phyloP scores from a whole-genome alignment of 2,797 vertebrate genomes.

The Falco berigora region DNA sequence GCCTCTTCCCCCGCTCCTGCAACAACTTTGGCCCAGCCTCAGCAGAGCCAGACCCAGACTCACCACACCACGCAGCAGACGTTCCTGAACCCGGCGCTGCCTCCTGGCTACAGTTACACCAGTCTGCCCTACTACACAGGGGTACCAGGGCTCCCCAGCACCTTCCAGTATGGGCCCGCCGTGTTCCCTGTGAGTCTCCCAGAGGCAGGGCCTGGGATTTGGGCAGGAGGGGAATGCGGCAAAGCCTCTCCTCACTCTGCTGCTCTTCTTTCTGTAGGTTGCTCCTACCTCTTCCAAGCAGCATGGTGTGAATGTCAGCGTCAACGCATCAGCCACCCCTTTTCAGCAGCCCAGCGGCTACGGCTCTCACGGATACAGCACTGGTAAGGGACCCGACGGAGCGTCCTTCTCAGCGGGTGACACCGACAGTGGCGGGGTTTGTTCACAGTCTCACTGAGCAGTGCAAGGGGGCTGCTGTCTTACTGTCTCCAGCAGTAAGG shows the following conservation, averaged over 20 bases:
- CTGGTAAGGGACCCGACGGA: constrained; percentile 78
- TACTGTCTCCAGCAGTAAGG: not conserved
- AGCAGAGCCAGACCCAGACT: constrained; percentile 93
- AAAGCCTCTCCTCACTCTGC: not conserved
- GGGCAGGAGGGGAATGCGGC: not conserved
- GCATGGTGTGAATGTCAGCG: constrained; percentile 94
- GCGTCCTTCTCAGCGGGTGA: not conserved
- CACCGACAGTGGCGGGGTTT: not conserved
- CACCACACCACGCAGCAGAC: constrained; percentile 97
- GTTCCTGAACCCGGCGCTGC: constrained; percentile 94
- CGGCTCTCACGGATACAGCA: constrained; percentile 93
- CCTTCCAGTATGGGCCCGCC: constrained; percentile 97
- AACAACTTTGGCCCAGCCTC: constrained; percentile 93
- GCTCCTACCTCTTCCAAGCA: constrained; percentile 99
- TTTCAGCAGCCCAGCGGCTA: constrained; percentile 99
- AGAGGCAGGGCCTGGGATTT: not conserved
- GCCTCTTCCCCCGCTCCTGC: constrained; percentile 92
- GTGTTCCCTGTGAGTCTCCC: constrained; percentile 91
- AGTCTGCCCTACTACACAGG: constrained; percentile 98
- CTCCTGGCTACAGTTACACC: constrained; percentile 98
- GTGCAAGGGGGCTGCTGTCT: not conserved
- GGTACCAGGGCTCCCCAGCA: constrained; percentile 94
- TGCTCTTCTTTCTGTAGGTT: constrained; percentile 74
- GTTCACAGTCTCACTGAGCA: not conserved
- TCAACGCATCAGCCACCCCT: constrained; percentile 90